phyloP scores from a whole-genome alignment of 1,140 invertebrate species.

The Temnothorax nylanderi region DNA sequence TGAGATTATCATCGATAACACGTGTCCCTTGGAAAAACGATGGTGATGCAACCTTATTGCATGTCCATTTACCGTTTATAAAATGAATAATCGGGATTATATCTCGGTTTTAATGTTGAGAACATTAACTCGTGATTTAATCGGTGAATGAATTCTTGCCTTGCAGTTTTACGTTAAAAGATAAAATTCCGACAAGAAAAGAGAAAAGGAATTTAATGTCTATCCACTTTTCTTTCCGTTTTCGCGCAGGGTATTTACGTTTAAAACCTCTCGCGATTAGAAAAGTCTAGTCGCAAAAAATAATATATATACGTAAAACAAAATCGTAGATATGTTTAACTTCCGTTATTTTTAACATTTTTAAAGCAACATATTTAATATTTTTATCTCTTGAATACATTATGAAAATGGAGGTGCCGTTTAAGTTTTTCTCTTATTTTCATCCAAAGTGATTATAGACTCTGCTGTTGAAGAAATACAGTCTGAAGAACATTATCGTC shows the following conservation, averaged over 20 bases:
- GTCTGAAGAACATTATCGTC: background rate
- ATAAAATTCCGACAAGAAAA: background rate
- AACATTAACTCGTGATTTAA: background rate
- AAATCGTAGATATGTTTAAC: background rate
- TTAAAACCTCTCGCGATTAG: background rate
- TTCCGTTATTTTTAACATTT: background rate
- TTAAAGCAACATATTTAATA: background rate
- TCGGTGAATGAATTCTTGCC: background rate
- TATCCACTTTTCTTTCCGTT: background rate
- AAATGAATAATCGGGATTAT: background rate
- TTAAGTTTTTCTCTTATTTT: background rate
- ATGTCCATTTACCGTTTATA: background rate
- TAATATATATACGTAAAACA: background rate
- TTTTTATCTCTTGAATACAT: background rate
- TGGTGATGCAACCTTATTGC: background rate
- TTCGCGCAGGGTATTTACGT: constrained; percentile 2
- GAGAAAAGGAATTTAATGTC: background rate
- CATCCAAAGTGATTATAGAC: background rate
- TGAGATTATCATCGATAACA: constrained; percentile 31
- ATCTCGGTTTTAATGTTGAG: background rate
- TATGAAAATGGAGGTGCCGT: background rate
- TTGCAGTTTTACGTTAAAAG: background rate
- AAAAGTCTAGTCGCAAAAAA: background rate
- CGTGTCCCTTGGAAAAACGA: background rate
- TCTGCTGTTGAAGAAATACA: background rate